Evolutionary conservation across 2,797 vertebrate species (phyloP).

Genomic region (Labeo calbasu): DNA sequence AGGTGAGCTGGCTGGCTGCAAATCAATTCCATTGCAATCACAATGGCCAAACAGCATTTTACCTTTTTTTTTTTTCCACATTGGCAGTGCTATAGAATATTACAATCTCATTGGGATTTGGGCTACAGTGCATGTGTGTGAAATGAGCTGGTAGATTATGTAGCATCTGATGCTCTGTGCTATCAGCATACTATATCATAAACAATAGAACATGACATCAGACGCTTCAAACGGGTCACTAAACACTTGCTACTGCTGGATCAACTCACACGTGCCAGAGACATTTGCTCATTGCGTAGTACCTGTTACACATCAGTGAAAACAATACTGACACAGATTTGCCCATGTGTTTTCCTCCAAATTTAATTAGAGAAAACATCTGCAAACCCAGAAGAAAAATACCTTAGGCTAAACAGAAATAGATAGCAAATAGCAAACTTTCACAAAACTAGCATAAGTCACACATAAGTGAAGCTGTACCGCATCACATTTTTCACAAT

Average conservation of each 20-base stretch:
- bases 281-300: not conserved
- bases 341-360: not conserved
- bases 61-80: not conserved
- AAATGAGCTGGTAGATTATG: constrained; percentile 53
- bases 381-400: constrained; percentile 9
- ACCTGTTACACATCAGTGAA: constrained; percentile 12
- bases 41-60: constrained; percentile 55
- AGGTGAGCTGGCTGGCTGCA: constrained; percentile 56
- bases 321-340: constrained; percentile 9
- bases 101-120: constrained; percentile 54
- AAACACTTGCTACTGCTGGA: constrained; percentile 9
- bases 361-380: constrained; percentile 4
- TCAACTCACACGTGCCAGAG: constrained; percentile 64
- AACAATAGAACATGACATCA: constrained; percentile 65
- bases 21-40: constrained; percentile 64
- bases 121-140: constrained; percentile 36
- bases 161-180: constrained; percentile 39
- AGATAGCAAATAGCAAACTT: not conserved
- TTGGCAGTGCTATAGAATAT: constrained; percentile 54
- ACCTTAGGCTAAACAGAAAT: not conserved
- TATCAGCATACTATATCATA: constrained; percentile 59
- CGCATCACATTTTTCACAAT: not conserved
- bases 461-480: not conserved
- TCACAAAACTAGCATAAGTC: not conserved
- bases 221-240: constrained; percentile 53